Percentiles rank a stretch among this genome's conserved stretches.
Evolutionary conservation across 2,797 vertebrate species (phyloP).

Genomic region (Lepilemur septentrionalis): DNA sequence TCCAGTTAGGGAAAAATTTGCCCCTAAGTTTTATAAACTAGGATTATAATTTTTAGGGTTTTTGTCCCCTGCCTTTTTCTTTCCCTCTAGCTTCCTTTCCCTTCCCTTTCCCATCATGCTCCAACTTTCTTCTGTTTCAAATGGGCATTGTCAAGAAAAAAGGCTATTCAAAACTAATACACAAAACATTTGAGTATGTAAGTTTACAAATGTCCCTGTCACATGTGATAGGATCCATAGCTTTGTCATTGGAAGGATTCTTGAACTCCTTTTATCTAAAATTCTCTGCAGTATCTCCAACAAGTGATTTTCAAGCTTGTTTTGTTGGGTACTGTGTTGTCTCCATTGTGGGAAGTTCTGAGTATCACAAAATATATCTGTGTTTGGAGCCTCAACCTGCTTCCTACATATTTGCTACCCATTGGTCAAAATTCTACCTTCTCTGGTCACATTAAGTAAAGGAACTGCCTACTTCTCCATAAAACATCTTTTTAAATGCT

Average conservation of each 20-base stretch:
- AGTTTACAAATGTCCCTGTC: background rate
- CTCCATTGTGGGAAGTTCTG: background rate
- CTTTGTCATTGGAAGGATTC: background rate
- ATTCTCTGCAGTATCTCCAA: background rate
- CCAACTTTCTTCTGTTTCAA: background rate
- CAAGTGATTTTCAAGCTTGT: constrained; percentile 11
- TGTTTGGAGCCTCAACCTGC: background rate
- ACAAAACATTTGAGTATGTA: background rate
- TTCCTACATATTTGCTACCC: background rate
- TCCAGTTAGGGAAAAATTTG: background rate
- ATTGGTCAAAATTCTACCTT: background rate
- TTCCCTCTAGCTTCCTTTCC: background rate
- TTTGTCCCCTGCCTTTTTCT: background rate
- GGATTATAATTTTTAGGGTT: background rate
- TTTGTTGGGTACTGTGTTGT: background rate
- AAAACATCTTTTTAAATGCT: background rate
- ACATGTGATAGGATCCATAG: background rate
- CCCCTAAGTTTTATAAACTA: background rate
- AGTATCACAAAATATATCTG: background rate
- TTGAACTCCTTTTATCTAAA: background rate
- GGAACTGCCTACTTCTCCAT: background rate
- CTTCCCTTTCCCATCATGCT: background rate
- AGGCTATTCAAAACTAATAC: background rate
- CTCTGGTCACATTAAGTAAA: background rate
- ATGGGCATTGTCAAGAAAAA: background rate